phyloP scores from a whole-genome alignment of 2,113 vertebrate genomes.

The Nothocercus julius region DNA sequence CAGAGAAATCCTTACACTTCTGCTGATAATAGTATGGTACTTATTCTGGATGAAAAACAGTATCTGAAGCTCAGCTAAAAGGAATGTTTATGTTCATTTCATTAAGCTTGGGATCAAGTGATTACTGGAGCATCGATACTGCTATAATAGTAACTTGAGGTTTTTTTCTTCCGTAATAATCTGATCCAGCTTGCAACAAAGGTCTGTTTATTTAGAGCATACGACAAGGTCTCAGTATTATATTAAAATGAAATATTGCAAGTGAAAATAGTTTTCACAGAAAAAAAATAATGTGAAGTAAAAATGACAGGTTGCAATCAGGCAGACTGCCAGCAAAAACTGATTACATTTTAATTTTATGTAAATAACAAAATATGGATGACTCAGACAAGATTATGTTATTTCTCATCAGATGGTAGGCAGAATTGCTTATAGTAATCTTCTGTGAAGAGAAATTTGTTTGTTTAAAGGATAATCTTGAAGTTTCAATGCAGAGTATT shows the following conservation, averaged over 20 bases:
- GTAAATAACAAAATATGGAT: background rate
- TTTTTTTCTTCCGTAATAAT: background rate
- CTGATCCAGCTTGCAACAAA: conserved; percentile 10
- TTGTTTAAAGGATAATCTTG: background rate
- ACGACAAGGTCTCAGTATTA: background rate
- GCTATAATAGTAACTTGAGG: background rate
- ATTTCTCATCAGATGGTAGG: background rate
- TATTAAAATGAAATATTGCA: background rate
- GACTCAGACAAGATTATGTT: background rate
- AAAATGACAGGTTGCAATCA: background rate
- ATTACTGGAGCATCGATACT: conserved; percentile 26
- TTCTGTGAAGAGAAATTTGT: background rate
- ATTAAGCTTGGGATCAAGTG: conserved; percentile 34
- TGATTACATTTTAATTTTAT: background rate
- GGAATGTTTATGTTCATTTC: background rate
- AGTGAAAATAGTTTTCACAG: background rate
- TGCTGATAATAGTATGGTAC: background rate
- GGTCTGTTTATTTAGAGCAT: background rate
- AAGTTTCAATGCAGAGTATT: background rate
- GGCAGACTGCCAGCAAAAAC: background rate
- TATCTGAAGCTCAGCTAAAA: conserved; percentile 14
- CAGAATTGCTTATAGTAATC: background rate
- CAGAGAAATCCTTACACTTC: background rate
- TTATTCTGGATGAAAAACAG: conserved; percentile 9
- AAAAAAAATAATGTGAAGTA: background rate